These are phyloP conservation scores for Chamaea fasciata DNA, from an alignment of 2,113 vertebrate genomes.

Conservation along the genomic window DNA sequence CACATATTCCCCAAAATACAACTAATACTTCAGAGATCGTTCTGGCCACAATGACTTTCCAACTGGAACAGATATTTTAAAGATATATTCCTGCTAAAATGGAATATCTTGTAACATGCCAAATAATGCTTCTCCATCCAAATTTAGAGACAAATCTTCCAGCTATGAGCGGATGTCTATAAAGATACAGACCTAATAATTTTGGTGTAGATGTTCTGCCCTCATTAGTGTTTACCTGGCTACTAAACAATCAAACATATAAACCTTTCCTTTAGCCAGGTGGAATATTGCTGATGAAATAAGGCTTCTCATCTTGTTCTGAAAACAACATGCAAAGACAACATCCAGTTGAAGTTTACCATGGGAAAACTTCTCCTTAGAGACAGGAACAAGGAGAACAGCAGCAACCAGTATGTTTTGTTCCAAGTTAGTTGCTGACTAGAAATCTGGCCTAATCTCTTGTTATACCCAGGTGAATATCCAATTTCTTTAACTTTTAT, in stretches of 20 bases:
- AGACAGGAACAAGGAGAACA: not conserved
- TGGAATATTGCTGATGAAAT: not conserved
- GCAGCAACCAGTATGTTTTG: not conserved
- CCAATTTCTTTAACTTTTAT: not conserved
- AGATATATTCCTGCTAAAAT: not conserved
- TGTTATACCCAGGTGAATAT: not conserved
- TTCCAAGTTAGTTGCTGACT: not conserved
- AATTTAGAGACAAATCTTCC: not conserved
- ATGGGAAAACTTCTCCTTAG: fast-evolving
- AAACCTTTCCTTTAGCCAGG: not conserved
- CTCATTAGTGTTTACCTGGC: not conserved
- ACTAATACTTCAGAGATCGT: not conserved
- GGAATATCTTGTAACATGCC: not conserved
- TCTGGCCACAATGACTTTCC: not conserved
- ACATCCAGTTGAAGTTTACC: not conserved
- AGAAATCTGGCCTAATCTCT: not conserved
- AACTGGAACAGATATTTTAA: not conserved
- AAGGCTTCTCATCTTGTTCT: not conserved
- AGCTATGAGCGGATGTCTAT: not conserved
- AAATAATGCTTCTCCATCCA: not conserved
- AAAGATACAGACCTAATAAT: not conserved
- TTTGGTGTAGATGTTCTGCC: not conserved
- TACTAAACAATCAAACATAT: not conserved
- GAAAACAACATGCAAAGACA: not conserved
- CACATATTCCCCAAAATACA: not conserved